A percentile compares a stretch with the other conserved stretches of the same genome.
Evolutionary conservation across 2,888 invertebrate species (phyloP).

Genomic region (Cyclophora albipunctata): DNA sequence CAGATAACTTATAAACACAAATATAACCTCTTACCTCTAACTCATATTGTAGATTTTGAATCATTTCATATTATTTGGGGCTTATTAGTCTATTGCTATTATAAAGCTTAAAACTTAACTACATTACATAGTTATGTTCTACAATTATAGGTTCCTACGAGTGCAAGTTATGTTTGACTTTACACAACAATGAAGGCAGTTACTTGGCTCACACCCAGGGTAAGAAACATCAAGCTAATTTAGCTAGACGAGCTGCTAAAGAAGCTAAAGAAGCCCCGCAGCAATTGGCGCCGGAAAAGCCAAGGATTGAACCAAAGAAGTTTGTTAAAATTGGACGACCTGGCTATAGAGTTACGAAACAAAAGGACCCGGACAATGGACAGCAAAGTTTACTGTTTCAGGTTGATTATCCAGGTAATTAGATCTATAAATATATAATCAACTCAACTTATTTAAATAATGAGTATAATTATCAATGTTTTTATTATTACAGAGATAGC

Average conservation of each 20-base stretch:
- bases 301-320: constrained; percentile 97
- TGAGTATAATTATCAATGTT: background rate
- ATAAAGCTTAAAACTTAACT: too few relatives aligned
- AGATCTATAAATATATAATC: background rate
- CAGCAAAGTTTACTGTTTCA: constrained; percentile 99
- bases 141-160: constrained; percentile 88
- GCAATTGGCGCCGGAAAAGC: constrained; percentile 94
- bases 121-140: too few relatives aligned
- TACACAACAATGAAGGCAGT: constrained; percentile 99
- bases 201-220: constrained; percentile 99
- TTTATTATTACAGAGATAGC: constrained; percentile 82
- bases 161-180: constrained; percentile 97
- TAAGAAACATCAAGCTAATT: constrained; percentile 99
- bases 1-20: background rate
- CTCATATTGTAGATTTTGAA: too few relatives aligned
- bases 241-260: constrained; percentile 97
- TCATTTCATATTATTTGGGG: too few relatives aligned
- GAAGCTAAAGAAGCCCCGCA: constrained; percentile 98
- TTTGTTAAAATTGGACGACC: constrained; percentile 99
- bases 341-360: constrained; percentile 98
- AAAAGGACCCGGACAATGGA: constrained; percentile 94
- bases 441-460: background rate
- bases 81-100: too few relatives aligned
- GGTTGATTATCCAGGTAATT: constrained; percentile 89
- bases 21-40: constrained; percentile 8